Evolutionary conservation across 2,113 vertebrate genomes (phyloP), one percentile per base, ranked within the genome.

Genomic region (Lutjanus erythropterus): DNA sequence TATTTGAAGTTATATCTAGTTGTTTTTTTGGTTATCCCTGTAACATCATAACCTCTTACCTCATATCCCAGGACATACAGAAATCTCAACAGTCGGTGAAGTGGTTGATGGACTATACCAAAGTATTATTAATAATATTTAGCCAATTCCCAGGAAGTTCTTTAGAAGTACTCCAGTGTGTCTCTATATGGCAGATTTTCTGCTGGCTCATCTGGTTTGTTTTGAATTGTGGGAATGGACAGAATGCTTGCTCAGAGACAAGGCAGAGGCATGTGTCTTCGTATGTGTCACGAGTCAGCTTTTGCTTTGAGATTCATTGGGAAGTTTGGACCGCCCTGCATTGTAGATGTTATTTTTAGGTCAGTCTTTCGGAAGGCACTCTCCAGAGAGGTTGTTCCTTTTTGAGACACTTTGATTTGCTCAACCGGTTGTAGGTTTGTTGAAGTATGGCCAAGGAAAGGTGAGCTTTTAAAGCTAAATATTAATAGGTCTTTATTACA

Each of bases 291-390:
- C 27, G 65, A 89, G 81, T 89, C 77, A 64, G 72, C 78, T 84
- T 83, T 84, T 89, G 71, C 87, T 80, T 71, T 87, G 61, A 71
- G 80, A 91, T 88, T 88, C 72, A 78, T 66, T 56, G 70, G 62
- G 75, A 90, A 89, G 71, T 29, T 59, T 78, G 81, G 84, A 72
- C 89, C 81, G 89, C 75, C 83, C 76, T 35, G 44, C 81, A 65
- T 87, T 91, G 91, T 87, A 53, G 77, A 50, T 37, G 76, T 85
- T 94, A 95, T 95, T 95, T 94, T 93, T 95, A 94, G 92, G 55
- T 79, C 86, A 83, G 91, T 92, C 90, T 87, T 86, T 92, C 25
- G 23, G 68, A 78, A 82, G 84, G 72, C 78, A 50, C 80, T 84
- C 88, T 89, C 68, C 23, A 62, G 78, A 80, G 78, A 84, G 85